Evolutionary conservation across 2,888 invertebrate species (phyloP).

Genomic region (Atethmia centrago): DNA sequence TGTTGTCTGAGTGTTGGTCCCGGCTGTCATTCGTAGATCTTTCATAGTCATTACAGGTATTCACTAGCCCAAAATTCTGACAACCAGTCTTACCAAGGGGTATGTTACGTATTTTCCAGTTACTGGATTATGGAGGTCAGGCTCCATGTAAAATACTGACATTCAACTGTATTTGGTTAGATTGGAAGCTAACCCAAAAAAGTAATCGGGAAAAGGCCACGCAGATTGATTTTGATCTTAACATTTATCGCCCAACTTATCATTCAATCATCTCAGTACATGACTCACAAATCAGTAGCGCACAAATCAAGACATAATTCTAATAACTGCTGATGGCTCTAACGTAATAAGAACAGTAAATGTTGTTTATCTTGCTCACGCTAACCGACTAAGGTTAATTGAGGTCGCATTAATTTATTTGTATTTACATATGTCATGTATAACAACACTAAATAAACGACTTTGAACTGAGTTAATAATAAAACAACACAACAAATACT

Average conservation of each 20-base stretch:
- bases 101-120: not conserved
- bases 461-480: not conserved
- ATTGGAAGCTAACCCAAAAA: no score
- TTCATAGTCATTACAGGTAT: not conserved
- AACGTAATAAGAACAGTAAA: conserved; percentile 44
- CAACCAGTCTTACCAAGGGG: not conserved
- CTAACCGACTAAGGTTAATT: conserved; percentile 35
- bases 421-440: conserved; percentile 46
- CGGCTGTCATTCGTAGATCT: not conserved
- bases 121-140: not conserved
- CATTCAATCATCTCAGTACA: not conserved
- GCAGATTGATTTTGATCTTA: not conserved
- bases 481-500: not conserved
- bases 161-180: not conserved
- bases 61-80: not conserved
- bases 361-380: conserved; percentile 38
- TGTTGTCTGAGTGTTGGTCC: no score
- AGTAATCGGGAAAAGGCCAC: not conserved
- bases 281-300: conserved; percentile 13
- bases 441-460: conserved; percentile 27
- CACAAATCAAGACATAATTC: conserved; percentile 47
- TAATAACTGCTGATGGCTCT: conserved; percentile 21
- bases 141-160: not conserved
- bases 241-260: not conserved
- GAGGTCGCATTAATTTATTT: conserved; percentile 54